Percentiles rank a stretch among this genome's conserved stretches.
Evolutionary conservation across 2,888 invertebrate species (phyloP).

Genomic region (Dendrolimus houi): DNA sequence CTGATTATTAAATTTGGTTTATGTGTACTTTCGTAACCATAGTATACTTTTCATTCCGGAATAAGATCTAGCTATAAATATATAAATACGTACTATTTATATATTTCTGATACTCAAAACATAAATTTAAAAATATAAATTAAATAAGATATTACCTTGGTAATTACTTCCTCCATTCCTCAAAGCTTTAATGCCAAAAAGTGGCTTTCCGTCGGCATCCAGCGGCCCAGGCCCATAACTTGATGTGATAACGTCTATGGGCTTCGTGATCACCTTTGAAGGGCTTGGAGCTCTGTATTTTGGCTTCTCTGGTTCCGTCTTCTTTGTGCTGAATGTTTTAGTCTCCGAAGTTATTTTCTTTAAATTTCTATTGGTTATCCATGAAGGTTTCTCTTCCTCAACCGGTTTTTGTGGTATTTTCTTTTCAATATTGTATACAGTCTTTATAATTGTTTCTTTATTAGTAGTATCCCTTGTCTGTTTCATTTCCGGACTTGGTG

Average conservation of each 20-base stretch:
- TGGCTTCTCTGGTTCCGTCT: constrained; percentile 53
- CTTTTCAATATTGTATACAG: constrained; percentile 43
- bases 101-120: too few species aligned
- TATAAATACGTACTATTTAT: too few species aligned
- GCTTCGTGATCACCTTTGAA: constrained; percentile 55
- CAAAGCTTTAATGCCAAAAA: constrained; percentile 87
- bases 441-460: constrained; percentile 49
- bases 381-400: constrained; percentile 76
- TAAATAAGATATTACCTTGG: constrained; percentile 67
- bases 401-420: constrained; percentile 43
- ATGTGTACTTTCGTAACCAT: too few species aligned
- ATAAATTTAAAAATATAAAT: too few species aligned
- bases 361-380: constrained; percentile 77
- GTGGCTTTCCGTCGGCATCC: constrained; percentile 85
- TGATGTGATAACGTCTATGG: constrained; percentile 83
- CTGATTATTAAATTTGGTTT: too few species aligned
- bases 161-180: constrained; percentile 77
- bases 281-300: constrained; percentile 55
- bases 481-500: constrained; percentile 29
- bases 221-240: constrained; percentile 90
- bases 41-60: too few species aligned
- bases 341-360: constrained; percentile 69
- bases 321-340: constrained; percentile 50
- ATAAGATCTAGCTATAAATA: too few species aligned
- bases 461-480: constrained; percentile 35